Evolutionary conservation across 2,888 invertebrate genomes (phyloP), one percentile per base, ranked within the genome.

Genomic region (Yponomeuta plumbellus): DNA sequence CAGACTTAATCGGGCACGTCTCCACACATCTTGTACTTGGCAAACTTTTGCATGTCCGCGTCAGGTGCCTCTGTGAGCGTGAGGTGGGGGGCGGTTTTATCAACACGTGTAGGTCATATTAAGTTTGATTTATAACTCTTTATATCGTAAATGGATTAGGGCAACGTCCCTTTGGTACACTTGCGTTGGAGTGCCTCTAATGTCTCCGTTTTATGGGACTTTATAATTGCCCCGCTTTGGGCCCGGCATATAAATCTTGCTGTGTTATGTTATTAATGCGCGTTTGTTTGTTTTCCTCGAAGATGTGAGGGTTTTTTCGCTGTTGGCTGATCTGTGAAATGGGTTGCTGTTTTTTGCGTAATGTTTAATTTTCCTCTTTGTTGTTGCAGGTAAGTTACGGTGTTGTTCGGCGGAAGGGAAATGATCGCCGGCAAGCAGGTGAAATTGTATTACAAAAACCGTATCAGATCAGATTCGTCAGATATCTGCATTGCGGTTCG

Each of bases 141-240:
- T 90, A 89, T 90, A 90, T 91, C 86, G 88, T 88, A 89, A 91
- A 91, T 87, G 91, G 89, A 90, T 91, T 91, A 89, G 86, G 88
- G 88, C 83, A 81, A 71, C 66, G 76, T 79, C 81, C 79, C 77
- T 74, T 70, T 66, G 75, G 76, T 71, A 72, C 76, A 76, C 77
- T 77, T 75, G 75, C 72, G 75, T 72, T 70, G 71, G 75, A 78
- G 76, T 72, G 75, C 74, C 71, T 73, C 76, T 83, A 80, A 82
- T 81, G 81, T 78, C 77, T 64, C 68, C 70, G 69, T 69, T 86
- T 84, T 85, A 84, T 85, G 84, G 81, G 80, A 74, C 78, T 81
- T 76, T 78, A 77, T 83, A 83, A 84, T 85, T 81, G 81, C 80
- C 76, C 74, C 74, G 71, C 74, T 65, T 70, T 72, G 73, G 72